Percentiles rank a stretch among this genome's conserved stretches.
phyloP scores from a whole-genome alignment of 2,797 vertebrate species.

The Hemitrygon akajei region DNA sequence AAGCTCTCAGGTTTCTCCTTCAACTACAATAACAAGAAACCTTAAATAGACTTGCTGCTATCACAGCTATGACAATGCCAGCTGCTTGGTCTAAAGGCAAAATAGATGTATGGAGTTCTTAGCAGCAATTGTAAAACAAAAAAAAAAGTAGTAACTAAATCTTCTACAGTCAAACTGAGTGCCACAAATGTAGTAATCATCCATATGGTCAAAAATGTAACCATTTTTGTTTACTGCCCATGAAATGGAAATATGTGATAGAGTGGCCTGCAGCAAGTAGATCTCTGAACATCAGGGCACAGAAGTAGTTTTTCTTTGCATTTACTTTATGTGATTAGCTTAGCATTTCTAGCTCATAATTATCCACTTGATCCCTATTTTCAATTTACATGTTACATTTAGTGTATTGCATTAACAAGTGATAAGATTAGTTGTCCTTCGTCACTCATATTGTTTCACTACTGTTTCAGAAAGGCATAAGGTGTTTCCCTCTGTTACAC shows the following conservation, averaged over 20 bases:
- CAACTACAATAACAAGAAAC: neutral
- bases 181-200: neutral
- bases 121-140: neutral
- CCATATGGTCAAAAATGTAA: neutral
- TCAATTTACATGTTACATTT: neutral
- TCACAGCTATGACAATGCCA: neutral
- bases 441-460: no score
- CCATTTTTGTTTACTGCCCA: neutral
- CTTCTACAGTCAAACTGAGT: neutral
- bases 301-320: neutral
- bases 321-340: neutral
- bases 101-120: no score
- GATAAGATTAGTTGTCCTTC: no score
- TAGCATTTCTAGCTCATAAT: neutral
- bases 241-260: neutral
- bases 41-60: neutral
- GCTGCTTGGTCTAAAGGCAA: no score
- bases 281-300: neutral
- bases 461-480: no score
- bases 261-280: neutral
- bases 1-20: neutral
- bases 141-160: neutral
- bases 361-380: neutral
- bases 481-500: no score
- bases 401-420: neutral